Percentiles rank a stretch among this genome's conserved stretches.
These are phyloP conservation scores for Phylloscopus trochilus DNA, from an alignment of 2,113 vertebrate genomes.

Conservation along the genomic window DNA sequence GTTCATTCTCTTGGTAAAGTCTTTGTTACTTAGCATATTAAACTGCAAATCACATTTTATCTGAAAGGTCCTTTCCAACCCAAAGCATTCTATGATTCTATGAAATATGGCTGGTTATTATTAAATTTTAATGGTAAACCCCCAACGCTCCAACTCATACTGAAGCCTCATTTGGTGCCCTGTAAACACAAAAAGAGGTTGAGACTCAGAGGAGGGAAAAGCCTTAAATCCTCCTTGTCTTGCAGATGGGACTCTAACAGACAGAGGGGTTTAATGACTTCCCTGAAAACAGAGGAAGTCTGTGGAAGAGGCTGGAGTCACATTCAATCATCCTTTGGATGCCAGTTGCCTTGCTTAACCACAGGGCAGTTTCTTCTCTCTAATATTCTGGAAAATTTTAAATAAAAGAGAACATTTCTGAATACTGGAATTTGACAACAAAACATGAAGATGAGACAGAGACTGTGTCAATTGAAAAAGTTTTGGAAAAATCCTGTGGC, in stretches of 20 bases:
- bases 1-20: slow-evolving; percentile 45
- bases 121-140: slow-evolving; percentile 25
- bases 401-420: slow-evolving; percentile 28
- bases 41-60: slow-evolving; percentile 50
- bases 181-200: neutral
- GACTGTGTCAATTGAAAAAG: slow-evolving; percentile 24
- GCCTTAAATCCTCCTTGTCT: neutral
- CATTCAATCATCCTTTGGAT: neutral
- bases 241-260: neutral
- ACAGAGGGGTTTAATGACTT: neutral
- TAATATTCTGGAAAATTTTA: slow-evolving; percentile 34
- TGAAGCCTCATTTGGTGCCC: neutral
- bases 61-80: neutral
- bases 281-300: neutral
- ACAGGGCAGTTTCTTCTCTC: slow-evolving; percentile 21
- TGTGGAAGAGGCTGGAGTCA: slow-evolving; percentile 9
- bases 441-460: neutral
- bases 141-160: neutral
- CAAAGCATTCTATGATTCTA: neutral
- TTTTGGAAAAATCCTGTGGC: slow-evolving; percentile 40
- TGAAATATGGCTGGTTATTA: slow-evolving; percentile 38
- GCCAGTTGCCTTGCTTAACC: neutral
- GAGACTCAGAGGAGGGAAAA: neutral
- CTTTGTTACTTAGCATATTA: slow-evolving; percentile 49
- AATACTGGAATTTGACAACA: slow-evolving; percentile 14